phyloP scores from a whole-genome alignment of 1,140 invertebrate species.

The Macrotrachela quadricornifera region DNA sequence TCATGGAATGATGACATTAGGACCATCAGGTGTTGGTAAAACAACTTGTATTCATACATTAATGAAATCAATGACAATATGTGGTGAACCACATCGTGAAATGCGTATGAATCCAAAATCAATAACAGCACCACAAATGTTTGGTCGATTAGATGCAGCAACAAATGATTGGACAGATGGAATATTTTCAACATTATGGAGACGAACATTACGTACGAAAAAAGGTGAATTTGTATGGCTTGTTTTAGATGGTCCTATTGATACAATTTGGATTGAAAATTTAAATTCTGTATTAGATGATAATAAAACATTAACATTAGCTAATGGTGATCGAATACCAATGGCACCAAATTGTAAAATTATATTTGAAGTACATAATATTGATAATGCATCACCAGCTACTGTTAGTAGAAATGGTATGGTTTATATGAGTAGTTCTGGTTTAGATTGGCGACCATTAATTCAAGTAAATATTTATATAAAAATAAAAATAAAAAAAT shows the following conservation, averaged over 20 bases:
- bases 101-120: conserved; percentile 97
- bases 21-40: conserved; percentile 78
- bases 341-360: conserved; percentile 78
- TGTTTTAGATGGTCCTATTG: conserved; percentile 30
- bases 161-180: conserved; percentile 97
- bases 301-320: conserved; percentile 54
- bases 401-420: conserved; percentile 85
- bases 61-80: conserved; percentile 71
- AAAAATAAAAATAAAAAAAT: too few relatives aligned
- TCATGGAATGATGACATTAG: conserved; percentile 89
- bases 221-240: conserved; percentile 39
- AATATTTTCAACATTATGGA: conserved; percentile 83
- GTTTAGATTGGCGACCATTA: conserved; percentile 66
- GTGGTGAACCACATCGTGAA: conserved; percentile 62
- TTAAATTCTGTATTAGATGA: conserved; percentile 32
- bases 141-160: conserved; percentile 74
- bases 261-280: conserved; percentile 33
- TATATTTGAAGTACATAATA: conserved; percentile 85
- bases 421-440: conserved; percentile 92
- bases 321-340: conserved; percentile 74
- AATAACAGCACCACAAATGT: conserved; percentile 89
- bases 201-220: conserved; percentile 70
- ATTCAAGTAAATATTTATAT: conserved; percentile 35
- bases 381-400: conserved; percentile 82
- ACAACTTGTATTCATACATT: conserved; percentile 74